Conservation (phyloP, 2,888 invertebrate species). For the Pseudococcus longispinus region DNA sequence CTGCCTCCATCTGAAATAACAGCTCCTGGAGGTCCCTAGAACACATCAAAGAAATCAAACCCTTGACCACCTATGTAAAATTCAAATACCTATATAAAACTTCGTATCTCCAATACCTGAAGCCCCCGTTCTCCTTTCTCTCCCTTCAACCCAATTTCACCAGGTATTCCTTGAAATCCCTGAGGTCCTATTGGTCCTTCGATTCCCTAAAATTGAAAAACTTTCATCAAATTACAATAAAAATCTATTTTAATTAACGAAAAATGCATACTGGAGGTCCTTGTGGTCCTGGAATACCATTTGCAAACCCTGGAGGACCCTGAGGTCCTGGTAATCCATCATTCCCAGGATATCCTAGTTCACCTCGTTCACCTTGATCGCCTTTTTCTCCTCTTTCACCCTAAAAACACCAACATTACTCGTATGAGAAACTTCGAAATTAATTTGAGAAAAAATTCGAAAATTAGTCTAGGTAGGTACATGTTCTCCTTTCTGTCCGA, state of each 20-base stretch:
- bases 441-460: background rate
- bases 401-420: conserved; percentile 57
- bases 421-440: background rate
- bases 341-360: conserved; percentile 60
- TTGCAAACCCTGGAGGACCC: conserved; percentile 46
- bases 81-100: conserved; percentile 63
- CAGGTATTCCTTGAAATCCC: conserved; percentile 24
- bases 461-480: conserved; percentile 11
- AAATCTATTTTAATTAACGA: background rate
- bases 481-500: conserved; percentile 66
- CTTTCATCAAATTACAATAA: background rate
- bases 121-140: conserved; percentile 64
- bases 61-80: background rate
- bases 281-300: conserved; percentile 38
- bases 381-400: conserved; percentile 62
- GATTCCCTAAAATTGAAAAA: conserved; percentile 25
- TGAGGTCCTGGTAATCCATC: conserved; percentile 43
- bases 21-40: conserved; percentile 62
- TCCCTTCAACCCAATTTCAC: conserved; percentile 34
- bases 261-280: conserved; percentile 28
- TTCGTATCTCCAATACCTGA: conserved; percentile 63
- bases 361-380: conserved; percentile 62
- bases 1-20: conserved; percentile 62
- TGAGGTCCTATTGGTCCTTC: conserved; percentile 39
- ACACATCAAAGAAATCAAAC: conserved; percentile 63